A percentile compares a stretch with the other conserved stretches of the same genome.
Evolutionary conservation across 1,140 invertebrate species (phyloP).

Genomic region (Atta colombica): DNA sequence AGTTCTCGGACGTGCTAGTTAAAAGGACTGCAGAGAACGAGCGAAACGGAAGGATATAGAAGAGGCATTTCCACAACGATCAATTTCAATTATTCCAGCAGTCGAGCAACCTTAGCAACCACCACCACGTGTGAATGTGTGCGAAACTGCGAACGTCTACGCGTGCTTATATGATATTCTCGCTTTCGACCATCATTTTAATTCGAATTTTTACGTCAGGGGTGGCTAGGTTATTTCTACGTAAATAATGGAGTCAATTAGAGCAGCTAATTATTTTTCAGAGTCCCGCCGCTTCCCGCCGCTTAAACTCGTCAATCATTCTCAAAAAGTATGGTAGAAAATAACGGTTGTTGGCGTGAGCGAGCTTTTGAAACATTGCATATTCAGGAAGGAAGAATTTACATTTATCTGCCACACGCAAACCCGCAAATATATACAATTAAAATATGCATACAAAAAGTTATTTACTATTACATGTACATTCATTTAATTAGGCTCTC

Average conservation of each 20-base stretch:
- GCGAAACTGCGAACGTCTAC: slow-evolving; percentile 12
- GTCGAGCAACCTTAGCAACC: slow-evolving; percentile 33
- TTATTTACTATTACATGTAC: slow-evolving; percentile 35
- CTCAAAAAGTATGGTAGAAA: slow-evolving; percentile 49
- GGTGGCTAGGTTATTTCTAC: slow-evolving; percentile 30
- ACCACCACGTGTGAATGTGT: not conserved
- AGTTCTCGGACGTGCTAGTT: slow-evolving; percentile 48
- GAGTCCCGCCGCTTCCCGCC: slow-evolving; percentile 39
- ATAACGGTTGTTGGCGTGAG: slow-evolving; percentile 46
- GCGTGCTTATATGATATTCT: slow-evolving; percentile 28
- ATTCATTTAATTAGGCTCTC: slow-evolving; percentile 54
- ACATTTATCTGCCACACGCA: slow-evolving; percentile 66
- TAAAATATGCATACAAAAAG: slow-evolving; percentile 53
- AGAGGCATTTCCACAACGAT: slow-evolving; percentile 68
- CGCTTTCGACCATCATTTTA: slow-evolving; percentile 53
- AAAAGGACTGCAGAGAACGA: slow-evolving; percentile 25
- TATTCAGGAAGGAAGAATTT: slow-evolving; percentile 70
- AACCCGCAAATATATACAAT: slow-evolving; percentile 20
- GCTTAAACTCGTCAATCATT: slow-evolving; percentile 65
- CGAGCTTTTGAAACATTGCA: slow-evolving; percentile 65
- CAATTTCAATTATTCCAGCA: slow-evolving; percentile 72
- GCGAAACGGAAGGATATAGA: slow-evolving; percentile 30
- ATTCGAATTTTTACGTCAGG: slow-evolving; percentile 48
- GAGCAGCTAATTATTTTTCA: slow-evolving; percentile 68
- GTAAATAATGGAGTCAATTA: slow-evolving; percentile 73